Evolutionary conservation across 53 echinoderm and acorn worm species (phyloP).

Genomic region (Temnopleurus reevesii): DNA sequence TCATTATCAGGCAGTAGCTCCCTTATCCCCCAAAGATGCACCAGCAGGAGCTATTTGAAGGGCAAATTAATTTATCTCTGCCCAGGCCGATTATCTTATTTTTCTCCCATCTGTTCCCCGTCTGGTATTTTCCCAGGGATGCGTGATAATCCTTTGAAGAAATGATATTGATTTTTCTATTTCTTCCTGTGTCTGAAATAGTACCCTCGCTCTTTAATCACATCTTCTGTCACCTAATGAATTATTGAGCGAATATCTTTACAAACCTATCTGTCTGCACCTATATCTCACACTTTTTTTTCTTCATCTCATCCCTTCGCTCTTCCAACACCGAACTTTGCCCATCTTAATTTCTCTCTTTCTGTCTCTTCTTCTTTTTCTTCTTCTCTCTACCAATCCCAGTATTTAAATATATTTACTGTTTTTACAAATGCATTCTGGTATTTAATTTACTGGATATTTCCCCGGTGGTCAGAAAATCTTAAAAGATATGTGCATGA

Average conservation of each 20-base stretch:
- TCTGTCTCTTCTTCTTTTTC: neutral
- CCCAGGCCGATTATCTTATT: neutral
- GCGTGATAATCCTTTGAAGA: slow-evolving; percentile 1
- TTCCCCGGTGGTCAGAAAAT: too few relatives aligned
- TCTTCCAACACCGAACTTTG: neutral
- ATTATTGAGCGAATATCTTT: slow-evolving; percentile 27
- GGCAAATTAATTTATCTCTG: neutral
- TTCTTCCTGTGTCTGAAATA: neutral
- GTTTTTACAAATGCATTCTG: too few relatives aligned
- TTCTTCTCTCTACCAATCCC: neutral
- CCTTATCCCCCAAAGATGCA: too few relatives aligned
- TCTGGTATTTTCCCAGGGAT: slow-evolving; percentile 37
- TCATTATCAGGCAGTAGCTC: too few relatives aligned
- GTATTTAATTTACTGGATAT: too few relatives aligned
- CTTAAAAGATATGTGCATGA: too few relatives aligned
- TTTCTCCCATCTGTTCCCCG: slow-evolving; percentile 25
- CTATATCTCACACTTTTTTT: neutral
- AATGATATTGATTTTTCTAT: slow-evolving; percentile 43
- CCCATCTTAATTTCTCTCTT: neutral
- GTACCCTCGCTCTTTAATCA: slow-evolving; percentile 8
- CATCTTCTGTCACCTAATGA: slow-evolving; percentile 14
- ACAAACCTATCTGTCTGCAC: neutral
- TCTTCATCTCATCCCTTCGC: neutral
- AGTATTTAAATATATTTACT: too few relatives aligned
- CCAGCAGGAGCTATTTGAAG: too few relatives aligned